Evolutionary conservation across 35 echinoderm and acorn worm genomes (phyloP), one percentile per base, ranked within the genome.

Genomic region (Stichopus chloronotus): DNA sequence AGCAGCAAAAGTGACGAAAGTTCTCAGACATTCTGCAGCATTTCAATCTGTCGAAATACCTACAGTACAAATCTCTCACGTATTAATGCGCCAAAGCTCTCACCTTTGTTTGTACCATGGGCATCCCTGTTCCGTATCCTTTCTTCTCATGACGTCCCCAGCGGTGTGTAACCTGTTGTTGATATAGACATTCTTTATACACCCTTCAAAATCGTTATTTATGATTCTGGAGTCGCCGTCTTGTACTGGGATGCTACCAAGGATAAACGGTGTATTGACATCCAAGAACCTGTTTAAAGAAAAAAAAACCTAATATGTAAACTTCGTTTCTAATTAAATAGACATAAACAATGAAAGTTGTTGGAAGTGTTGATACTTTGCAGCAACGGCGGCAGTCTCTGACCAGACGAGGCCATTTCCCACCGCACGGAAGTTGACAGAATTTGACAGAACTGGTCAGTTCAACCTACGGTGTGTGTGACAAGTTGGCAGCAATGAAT

Each of bases 141-240:
- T 89, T 25, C 90, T 87, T 7, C 87, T 78, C 22, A 97, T 55
- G 59, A 63, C 91, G 13, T 94, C 90, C 12, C 63, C 92, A 57
- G 92, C 77, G 78, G 92, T 90, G 55, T 95, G 59, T 57, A 94
- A 16, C 63, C 90, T 94, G 72, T 95, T 95, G 72, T 97, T 93
- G 81, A 97, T 93, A 5, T 81, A 56, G 16, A 97, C 96, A 63
- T 97, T 94, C 59, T 92, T 93, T 53, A 97, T 97, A 57, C 96
- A 95, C 1, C 96, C 96, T 56, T 93, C 83, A 56, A 97, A 97
- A 56, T 97, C 91, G 8, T 92, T 84, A 72, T 93, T 94, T 63
- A 97, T 63, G 60, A 97, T 94, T 71, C 96, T 77, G n/a, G 93
- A 93, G 53, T 97, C 96, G 13, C 94, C 92, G 52, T 97, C 91